Evolutionary conservation across 2,888 invertebrate species (phyloP).

Genomic region (Mesorhabditis sp.): DNA sequence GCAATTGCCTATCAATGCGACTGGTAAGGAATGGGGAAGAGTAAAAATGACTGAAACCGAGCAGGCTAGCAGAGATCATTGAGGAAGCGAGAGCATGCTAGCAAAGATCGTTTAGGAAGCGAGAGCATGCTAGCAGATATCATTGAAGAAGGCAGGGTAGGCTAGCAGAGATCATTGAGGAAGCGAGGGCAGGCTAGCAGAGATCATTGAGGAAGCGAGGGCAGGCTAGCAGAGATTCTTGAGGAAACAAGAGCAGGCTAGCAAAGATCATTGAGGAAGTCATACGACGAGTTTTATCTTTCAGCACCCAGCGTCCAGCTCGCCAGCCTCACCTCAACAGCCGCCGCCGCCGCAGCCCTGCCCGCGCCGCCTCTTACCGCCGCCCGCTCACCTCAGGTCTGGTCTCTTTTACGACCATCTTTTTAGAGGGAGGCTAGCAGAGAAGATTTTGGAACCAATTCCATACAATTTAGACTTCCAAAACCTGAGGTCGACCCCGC

Average conservation of each 20-base stretch:
- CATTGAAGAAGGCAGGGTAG: no score
- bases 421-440: constrained; percentile 23
- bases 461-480: neutral
- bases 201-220: no score
- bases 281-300: neutral
- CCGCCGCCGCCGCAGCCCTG: neutral
- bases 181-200: neutral
- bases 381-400: neutral
- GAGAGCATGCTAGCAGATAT: no score
- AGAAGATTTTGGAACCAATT: neutral
- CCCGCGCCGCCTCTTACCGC: neutral
- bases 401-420: constrained; percentile 16
- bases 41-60: neutral
- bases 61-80: neutral
- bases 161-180: no score
- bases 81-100: no score
- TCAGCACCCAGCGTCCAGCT: constrained; percentile 8
- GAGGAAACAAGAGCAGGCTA: no score
- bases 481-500: no score
- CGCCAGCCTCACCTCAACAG: neutral
- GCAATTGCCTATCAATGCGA: no score
- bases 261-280: no score
- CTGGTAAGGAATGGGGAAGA: no score
- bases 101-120: no score
- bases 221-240: no score